Conservation (phyloP, 2,113 vertebrate genomes). For the Excalfactoria chinensis region DNA sequence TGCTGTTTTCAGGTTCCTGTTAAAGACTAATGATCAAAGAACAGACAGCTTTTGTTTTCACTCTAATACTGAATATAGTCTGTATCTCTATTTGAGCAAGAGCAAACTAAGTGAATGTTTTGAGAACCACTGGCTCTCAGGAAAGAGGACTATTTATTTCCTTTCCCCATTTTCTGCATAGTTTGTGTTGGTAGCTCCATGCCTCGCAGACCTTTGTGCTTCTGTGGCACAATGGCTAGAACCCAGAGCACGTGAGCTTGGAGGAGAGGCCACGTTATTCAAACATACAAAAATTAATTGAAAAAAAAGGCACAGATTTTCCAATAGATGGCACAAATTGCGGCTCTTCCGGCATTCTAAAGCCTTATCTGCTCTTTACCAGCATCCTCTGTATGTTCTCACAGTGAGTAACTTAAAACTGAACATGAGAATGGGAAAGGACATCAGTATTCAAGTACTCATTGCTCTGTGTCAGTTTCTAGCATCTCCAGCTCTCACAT, state of each 20-base stretch:
- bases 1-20: background rate
- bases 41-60: constrained; percentile 53
- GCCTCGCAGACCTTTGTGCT: background rate
- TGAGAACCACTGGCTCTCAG: background rate
- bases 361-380: background rate
- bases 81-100: background rate
- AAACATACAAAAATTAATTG: background rate
- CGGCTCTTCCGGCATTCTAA: background rate
- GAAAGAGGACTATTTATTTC: background rate
- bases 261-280: background rate
- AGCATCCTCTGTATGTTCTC: background rate
- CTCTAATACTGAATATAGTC: background rate
- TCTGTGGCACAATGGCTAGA: background rate
- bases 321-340: background rate
- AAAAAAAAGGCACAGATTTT: background rate
- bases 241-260: accelerated
- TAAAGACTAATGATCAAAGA: constrained; percentile 52
- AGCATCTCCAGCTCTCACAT: background rate
- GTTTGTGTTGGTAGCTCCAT: background rate
- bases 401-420: background rate
- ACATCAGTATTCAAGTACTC: background rate
- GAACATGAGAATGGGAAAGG: background rate
- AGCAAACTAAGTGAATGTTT: constrained; percentile 13
- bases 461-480: background rate
- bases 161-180: background rate